A percentile compares a stretch with the other conserved stretches of the same genome.
Evolutionary conservation across 2,888 invertebrate genomes (phyloP).

Genomic region (Calameuta idolon): DNA sequence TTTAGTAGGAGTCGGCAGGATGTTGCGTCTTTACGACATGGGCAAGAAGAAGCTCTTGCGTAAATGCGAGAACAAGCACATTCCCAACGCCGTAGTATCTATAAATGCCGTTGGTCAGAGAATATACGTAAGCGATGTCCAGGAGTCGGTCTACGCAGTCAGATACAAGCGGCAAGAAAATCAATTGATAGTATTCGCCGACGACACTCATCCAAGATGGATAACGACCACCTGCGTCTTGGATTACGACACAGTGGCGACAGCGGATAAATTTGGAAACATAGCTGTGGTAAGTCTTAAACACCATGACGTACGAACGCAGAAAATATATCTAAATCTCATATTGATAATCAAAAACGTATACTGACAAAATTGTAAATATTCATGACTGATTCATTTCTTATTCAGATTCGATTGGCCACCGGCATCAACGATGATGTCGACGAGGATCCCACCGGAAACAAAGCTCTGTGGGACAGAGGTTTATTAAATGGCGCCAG

Average conservation of each 20-base stretch:
- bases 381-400: not conserved
- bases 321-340: not conserved
- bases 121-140: slow-evolving; percentile 94
- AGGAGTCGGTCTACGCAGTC: slow-evolving; percentile 96
- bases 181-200: slow-evolving; percentile 97
- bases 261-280: slow-evolving; percentile 98
- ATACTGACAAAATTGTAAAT: not conserved
- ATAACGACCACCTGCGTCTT: slow-evolving; percentile 91
- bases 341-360: not conserved
- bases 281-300: slow-evolving; percentile 80
- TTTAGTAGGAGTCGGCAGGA: slow-evolving; percentile 91
- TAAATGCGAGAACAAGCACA: slow-evolving; percentile 98
- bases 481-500: slow-evolving; percentile 95
- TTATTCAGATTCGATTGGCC: slow-evolving; percentile 78
- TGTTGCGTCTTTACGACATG: slow-evolving; percentile 93
- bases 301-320: not conserved
- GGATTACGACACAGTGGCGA: slow-evolving; percentile 96
- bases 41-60: slow-evolving; percentile 96
- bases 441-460: slow-evolving; percentile 99
- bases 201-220: slow-evolving; percentile 98
- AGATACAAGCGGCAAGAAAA: slow-evolving; percentile 96
- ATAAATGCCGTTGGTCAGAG: slow-evolving; percentile 95
- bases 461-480: slow-evolving; percentile 96
- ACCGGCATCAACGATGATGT: slow-evolving; percentile 96
- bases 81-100: slow-evolving; percentile 94